Conservation (phyloP, 2,797 vertebrate genomes). For the Falco columbarius region DNA sequence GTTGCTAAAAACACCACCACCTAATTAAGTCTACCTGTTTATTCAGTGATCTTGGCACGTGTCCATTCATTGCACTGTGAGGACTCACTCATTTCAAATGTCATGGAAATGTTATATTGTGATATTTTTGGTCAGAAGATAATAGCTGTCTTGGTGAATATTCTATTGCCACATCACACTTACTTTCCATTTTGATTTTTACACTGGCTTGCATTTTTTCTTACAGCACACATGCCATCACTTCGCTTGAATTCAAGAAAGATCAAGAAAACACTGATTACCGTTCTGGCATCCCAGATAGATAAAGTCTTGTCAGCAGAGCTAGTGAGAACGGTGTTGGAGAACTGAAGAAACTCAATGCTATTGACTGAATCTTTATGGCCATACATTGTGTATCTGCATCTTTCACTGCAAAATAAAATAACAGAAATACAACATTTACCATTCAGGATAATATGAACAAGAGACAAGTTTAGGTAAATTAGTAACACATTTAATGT, state of each 20-base stretch:
- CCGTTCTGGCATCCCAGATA: slow-evolving; percentile 75
- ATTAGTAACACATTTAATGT: background rate
- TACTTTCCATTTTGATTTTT: background rate
- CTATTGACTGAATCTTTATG: slow-evolving; percentile 86
- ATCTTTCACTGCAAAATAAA: slow-evolving; percentile 76
- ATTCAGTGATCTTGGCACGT: rapidly evolving
- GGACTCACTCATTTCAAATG: background rate
- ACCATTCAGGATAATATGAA: background rate
- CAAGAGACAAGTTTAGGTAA: background rate
- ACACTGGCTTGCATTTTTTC: background rate
- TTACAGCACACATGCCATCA: background rate
- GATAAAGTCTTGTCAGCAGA: slow-evolving; percentile 77
- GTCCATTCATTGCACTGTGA: background rate
- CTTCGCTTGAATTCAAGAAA: background rate
- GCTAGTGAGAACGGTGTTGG: slow-evolving; percentile 70
- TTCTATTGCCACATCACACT: background rate
- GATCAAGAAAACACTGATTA: background rate
- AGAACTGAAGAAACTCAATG: slow-evolving; percentile 82
- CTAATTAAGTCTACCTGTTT: background rate
- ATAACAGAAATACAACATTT: background rate
- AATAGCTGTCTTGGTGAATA: background rate
- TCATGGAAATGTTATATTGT: background rate
- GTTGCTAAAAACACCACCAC: background rate
- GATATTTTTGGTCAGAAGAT: background rate
- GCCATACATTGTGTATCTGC: slow-evolving; percentile 78